Base-by-base conservation (phyloP, 2,113 vertebrate species). In the Nothoprocta pentlandii region DNA sequence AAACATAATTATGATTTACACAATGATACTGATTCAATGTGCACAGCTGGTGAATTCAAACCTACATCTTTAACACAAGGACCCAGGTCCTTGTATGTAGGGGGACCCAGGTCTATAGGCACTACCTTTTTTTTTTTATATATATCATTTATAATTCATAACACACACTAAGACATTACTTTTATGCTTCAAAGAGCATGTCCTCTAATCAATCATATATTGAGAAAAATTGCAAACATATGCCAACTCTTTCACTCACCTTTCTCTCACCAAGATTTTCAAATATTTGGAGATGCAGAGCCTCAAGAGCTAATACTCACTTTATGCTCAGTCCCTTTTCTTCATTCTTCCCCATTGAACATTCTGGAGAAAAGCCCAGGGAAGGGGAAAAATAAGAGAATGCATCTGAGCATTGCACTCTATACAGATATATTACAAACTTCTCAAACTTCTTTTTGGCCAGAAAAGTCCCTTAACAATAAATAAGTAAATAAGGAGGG, bases 181-280 rank as follows among this genome's bases (percentile, higher is more conserved):
- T 10, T 4, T 0, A 0, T 14, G 16, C 49, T 34, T 25, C 32
- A 49, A 10, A 54, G 53, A 9, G 12, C 20, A 4, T 34, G 4
- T 44, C 11, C 82, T 32, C 47, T 92, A 2, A 76, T 11, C 28
- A 42, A 28, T 46, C 8, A 13, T 7, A 34, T 28, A 23, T 9
- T 5, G 12, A 25, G 17, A 26, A 77, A 39, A 49, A 47, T 21
- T 25, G 41, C 44, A 36, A 34, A 62, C 58, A 12, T 20, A 34
- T 36, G 21, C 47, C 49, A 56, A 5, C 71, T 36, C 39, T 44
- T 41, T 62, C 44, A 83, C 23, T 14, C 19, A 34, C 59, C 22
- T 59, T 62, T 44, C 56, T 61, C 54, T 67, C 89, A 81, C 58
- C 63, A 54, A 46, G 12, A 36, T 4, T 26, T 62, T 9, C 59